Evolutionary conservation across 2,113 vertebrate genomes (phyloP).

Genomic region (Lophochroa leadbeateri): DNA sequence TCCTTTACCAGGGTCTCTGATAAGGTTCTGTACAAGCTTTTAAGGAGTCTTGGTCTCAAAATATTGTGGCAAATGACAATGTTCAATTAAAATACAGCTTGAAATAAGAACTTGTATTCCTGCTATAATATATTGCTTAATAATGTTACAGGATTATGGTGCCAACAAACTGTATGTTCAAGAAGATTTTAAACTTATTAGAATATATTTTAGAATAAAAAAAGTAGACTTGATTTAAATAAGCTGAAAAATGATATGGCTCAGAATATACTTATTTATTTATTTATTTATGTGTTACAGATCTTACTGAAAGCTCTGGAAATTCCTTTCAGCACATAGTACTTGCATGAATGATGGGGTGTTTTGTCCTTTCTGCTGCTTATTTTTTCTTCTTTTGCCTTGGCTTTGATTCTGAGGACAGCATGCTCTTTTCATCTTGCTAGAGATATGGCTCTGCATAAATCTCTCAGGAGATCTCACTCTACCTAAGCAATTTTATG

Average conservation of each 20-base stretch:
- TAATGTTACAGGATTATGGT: background rate
- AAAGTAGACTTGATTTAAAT: background rate
- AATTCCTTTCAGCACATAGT: background rate
- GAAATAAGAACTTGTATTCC: background rate
- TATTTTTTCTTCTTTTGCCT: conserved; percentile 43
- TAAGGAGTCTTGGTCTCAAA: background rate
- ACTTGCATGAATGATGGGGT: background rate
- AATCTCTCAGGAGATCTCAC: conserved; percentile 62
- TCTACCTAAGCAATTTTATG: conserved; percentile 39
- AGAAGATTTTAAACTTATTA: background rate
- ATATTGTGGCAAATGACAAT: background rate
- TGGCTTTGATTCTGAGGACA: conserved; percentile 69
- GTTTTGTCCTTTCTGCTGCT: conserved; percentile 51
- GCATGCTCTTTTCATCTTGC: conserved; percentile 67
- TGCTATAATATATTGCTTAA: background rate
- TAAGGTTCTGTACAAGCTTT: background rate
- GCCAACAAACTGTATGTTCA: background rate
- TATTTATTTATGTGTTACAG: background rate
- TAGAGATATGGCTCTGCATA: conserved; percentile 65
- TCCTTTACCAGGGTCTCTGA: background rate
- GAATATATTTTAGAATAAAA: background rate
- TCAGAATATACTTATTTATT: background rate
- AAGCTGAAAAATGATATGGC: background rate
- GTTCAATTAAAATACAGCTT: background rate
- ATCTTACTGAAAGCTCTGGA: background rate